Percentiles rank a stretch among this genome's conserved stretches.
Conservation (phyloP, 2,113 vertebrate species). For the Nannospalax galili region DNA sequence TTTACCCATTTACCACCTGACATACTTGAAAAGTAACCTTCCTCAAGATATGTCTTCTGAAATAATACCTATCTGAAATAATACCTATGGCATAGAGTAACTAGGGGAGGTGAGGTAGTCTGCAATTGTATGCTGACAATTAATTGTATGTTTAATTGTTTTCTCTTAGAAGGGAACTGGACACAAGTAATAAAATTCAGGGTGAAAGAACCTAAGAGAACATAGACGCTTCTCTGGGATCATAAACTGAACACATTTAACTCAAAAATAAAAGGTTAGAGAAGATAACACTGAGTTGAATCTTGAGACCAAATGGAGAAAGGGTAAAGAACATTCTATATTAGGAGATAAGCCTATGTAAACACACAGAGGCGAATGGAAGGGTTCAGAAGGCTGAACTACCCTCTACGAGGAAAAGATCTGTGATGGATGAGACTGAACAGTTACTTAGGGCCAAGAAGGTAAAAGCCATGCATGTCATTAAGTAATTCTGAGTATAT, state of each 20-base stretch:
- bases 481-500: background rate
- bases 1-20: background rate
- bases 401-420: background rate
- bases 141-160: background rate
- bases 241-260: slow-evolving; percentile 4
- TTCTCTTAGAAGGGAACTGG: background rate
- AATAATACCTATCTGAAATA: too few relatives aligned
- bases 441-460: background rate
- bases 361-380: background rate
- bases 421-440: background rate
- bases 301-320: background rate
- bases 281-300: background rate
- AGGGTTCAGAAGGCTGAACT: background rate
- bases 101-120: background rate
- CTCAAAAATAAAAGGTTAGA: background rate
- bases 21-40: background rate
- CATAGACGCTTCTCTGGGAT: background rate
- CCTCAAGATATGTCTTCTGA: background rate
- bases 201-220: background rate
- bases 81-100: background rate
- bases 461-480: background rate
- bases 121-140: background rate
- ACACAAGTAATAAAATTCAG: background rate
- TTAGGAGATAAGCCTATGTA: background rate
- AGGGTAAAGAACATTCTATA: background rate